A percentile compares a stretch with the other conserved stretches of the same genome.
These are phyloP conservation scores for Coluber constrictor DNA, from an alignment of 2,797 vertebrate species.

Conservation along the genomic window DNA sequence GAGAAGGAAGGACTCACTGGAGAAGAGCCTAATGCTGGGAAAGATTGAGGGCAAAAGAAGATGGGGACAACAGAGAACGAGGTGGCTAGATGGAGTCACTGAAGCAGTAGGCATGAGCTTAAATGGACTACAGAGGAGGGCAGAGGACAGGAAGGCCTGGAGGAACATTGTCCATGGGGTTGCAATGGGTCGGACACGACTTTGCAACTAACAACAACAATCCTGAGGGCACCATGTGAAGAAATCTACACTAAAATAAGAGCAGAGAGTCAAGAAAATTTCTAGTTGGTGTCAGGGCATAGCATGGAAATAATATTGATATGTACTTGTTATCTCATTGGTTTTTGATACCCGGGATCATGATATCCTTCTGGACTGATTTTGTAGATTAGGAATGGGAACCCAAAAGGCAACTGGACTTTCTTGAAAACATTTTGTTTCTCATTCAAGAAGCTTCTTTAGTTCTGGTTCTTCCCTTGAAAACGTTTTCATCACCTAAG, in stretches of 20 bases:
- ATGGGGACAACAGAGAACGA: too few relatives aligned
- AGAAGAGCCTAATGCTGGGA: too few relatives aligned
- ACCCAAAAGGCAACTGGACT: not conserved
- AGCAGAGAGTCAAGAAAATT: not conserved
- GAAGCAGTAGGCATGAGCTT: too few relatives aligned
- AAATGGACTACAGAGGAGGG: too few relatives aligned
- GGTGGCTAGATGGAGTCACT: too few relatives aligned
- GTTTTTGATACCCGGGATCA: not conserved
- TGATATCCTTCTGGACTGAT: not conserved
- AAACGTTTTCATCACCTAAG: not conserved
- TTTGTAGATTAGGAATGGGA: not conserved
- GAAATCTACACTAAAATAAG: not conserved
- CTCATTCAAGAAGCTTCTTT: not conserved
- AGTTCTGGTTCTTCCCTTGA: not conserved
- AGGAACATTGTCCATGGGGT: too few relatives aligned
- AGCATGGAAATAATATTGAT: not conserved
- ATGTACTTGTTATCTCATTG: not conserved
- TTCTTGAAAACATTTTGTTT: not conserved
- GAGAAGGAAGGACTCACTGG: too few relatives aligned
- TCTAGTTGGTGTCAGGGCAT: not conserved
- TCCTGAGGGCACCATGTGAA: not conserved
- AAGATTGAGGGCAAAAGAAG: too few relatives aligned
- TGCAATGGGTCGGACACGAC: too few relatives aligned
- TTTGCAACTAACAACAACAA: not conserved
- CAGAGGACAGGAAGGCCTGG: too few relatives aligned